A percentile compares a stretch with the other conserved stretches of the same genome.
Evolutionary conservation across 1,140 invertebrate genomes (phyloP).

Genomic region (Elysia chlorotica): DNA sequence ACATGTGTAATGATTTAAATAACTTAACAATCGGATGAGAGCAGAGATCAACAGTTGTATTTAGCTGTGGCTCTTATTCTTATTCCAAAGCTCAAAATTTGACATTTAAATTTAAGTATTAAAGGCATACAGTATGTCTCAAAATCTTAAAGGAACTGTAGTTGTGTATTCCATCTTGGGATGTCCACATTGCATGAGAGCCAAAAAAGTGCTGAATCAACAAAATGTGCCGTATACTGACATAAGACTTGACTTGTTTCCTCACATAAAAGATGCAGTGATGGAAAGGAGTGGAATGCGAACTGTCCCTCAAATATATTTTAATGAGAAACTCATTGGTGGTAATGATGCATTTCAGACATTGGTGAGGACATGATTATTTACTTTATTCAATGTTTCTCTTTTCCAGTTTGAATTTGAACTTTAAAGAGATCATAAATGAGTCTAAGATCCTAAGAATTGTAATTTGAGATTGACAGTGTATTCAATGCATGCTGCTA

Average conservation of each 20-base stretch:
- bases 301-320: slow-evolving; percentile 58
- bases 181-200: slow-evolving; percentile 57
- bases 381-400: not conserved
- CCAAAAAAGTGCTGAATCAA: slow-evolving; percentile 51
- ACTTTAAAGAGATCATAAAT: no score
- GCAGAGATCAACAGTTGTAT: no score
- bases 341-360: slow-evolving; percentile 53
- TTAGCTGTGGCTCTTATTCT: no score
- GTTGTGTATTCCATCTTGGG: slow-evolving; percentile 55
- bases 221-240: slow-evolving; percentile 48
- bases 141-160: slow-evolving; percentile 48
- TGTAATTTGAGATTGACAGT: no score
- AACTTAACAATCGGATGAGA: no score
- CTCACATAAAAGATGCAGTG: slow-evolving; percentile 43
- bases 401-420: not conserved
- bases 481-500: no score
- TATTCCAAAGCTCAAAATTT: no score
- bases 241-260: slow-evolving; percentile 49
- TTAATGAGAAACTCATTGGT: slow-evolving; percentile 54
- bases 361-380: no score
- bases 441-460: no score
- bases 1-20: no score
- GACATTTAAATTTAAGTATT: no score
- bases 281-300: slow-evolving; percentile 33
- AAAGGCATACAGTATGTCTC: no score